Base-by-base conservation (phyloP, 2,797 vertebrate genomes). In the Halcyon leucocephala region DNA sequence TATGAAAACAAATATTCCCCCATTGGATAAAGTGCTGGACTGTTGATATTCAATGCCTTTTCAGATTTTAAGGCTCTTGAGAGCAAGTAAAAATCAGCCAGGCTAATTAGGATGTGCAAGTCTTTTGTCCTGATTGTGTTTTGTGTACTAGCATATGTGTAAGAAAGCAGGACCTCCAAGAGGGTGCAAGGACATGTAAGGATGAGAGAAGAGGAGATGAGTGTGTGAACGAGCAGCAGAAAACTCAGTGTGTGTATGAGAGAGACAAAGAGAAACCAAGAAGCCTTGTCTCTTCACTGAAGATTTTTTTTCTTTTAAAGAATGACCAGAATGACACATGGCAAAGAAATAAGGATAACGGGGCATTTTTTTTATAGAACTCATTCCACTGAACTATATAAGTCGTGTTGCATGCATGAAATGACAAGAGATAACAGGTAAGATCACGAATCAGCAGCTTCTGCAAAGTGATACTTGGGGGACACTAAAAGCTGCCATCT, bases 1-100 rank as follows among this genome's bases (percentile, higher is more conserved):
- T 97, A 97, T 85, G 92, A 97, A 98, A 98, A 97, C 97, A 97
- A 97, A 94, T 96, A 97, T 90, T 97, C 86, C 84, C 86, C 85
- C 95, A 90, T 93, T 93, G 93, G 73, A 89, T 97, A 86, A 98
- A 97, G 74, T 88, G 81, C 90, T 64, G 69, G 74, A 90, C 81
- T 79, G 90, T 90, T 97, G 95, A 96, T 93, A 88, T 61, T 49
- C 44, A 96, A 94, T 96, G 96, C 89, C 93, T 95, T 95, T 96
- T 72, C 76, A 91, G 69, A 82, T 97, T 97, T 94, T 87, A 89
- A 95, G 76, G 46, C 82, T 93, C 90, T 77, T 25, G 60, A 51
- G 28, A 89, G 52, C 67, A 83, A 95, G 64, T 57, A 3, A 87
- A 92, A 95, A 91, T 55, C 67, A 93, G 15, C 12, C 41, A 12